Evolutionary conservation across 1,140 invertebrate genomes (phyloP).

Genomic region (Nasonia giraulti): DNA sequence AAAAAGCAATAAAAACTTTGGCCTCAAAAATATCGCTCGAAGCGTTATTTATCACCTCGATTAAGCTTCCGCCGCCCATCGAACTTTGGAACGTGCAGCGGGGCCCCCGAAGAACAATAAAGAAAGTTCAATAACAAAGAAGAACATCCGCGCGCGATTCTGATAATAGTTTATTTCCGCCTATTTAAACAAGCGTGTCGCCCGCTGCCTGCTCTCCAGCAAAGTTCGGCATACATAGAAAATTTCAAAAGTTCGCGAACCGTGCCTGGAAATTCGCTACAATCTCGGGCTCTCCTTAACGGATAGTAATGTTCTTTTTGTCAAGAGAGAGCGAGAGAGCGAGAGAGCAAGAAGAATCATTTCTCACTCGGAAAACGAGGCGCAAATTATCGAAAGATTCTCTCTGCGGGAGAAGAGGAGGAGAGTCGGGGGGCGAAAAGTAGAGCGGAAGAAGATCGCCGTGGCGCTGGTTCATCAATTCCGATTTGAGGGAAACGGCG

Average conservation of each 20-base stretch:
- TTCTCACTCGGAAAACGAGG: slow-evolving; percentile 30
- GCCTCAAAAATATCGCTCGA: slow-evolving; percentile 8
- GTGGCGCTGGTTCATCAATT: slow-evolving; percentile 47
- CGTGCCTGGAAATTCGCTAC: slow-evolving; percentile 29
- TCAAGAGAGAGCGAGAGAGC: neutral
- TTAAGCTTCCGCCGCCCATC: slow-evolving; percentile 17
- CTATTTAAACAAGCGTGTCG: slow-evolving; percentile 26
- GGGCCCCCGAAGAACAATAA: slow-evolving; percentile 18
- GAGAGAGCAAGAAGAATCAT: slow-evolving; percentile 17
- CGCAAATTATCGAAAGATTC: slow-evolving; percentile 42
- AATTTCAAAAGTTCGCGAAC: neutral
- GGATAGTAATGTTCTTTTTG: slow-evolving; percentile 33
- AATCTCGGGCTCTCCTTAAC: slow-evolving; percentile 21
- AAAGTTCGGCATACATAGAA: neutral
- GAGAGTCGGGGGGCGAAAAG: neutral
- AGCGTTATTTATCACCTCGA: slow-evolving; percentile 26
- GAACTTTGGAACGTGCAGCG: neutral
- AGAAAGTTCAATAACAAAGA: slow-evolving; percentile 41
- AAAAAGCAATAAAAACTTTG: slow-evolving; percentile 35
- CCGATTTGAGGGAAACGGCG: slow-evolving; percentile 21
- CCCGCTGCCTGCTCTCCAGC: neutral
- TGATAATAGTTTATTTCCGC: slow-evolving; percentile 24
- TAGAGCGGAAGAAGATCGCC: slow-evolving; percentile 39
- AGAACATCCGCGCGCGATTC: slow-evolving; percentile 10
- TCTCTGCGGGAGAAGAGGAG: neutral